phyloP scores from a whole-genome alignment of 2,888 invertebrate species.

The Alcis repandata region DNA sequence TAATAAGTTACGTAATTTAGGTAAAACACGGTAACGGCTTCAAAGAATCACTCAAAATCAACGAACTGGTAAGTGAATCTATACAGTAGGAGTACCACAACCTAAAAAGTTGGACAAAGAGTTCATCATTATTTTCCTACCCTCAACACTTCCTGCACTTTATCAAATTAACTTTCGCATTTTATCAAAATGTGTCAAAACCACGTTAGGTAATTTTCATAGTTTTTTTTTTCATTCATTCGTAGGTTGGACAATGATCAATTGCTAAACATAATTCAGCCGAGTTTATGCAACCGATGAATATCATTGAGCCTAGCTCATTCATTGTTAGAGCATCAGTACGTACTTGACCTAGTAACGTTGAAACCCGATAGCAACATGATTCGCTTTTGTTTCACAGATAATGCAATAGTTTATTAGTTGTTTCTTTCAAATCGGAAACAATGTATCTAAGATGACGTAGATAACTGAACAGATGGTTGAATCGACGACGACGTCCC shows the following conservation, averaged over 20 bases:
- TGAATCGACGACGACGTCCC: too few species aligned
- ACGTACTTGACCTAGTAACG: conserved; percentile 28
- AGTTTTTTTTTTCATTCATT: too few species aligned
- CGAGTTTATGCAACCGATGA: conserved; percentile 23
- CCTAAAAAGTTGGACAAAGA: neutral
- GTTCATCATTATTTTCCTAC: too few species aligned
- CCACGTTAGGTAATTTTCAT: too few species aligned
- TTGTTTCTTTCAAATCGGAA: neutral
- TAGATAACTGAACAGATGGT: neutral
- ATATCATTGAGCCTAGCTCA: conserved; percentile 13
- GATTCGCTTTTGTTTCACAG: conserved; percentile 6
- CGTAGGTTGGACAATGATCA: conserved; percentile 14
- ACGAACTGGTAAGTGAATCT: neutral
- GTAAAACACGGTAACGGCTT: neutral
- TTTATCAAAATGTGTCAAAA: too few species aligned
- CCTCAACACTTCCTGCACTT: too few species aligned
- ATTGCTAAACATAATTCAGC: conserved; percentile 23
- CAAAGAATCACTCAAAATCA: neutral
- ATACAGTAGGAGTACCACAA: neutral
- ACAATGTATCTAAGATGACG: neutral
- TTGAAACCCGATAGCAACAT: conserved; percentile 22
- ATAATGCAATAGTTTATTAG: conserved; percentile 8
- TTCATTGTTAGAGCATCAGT: conserved; percentile 21
- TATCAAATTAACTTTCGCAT: too few species aligned
- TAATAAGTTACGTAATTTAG: neutral